Evolutionary conservation across 2,888 invertebrate species (phyloP).

Genomic region (Lomographa bimaculata): DNA sequence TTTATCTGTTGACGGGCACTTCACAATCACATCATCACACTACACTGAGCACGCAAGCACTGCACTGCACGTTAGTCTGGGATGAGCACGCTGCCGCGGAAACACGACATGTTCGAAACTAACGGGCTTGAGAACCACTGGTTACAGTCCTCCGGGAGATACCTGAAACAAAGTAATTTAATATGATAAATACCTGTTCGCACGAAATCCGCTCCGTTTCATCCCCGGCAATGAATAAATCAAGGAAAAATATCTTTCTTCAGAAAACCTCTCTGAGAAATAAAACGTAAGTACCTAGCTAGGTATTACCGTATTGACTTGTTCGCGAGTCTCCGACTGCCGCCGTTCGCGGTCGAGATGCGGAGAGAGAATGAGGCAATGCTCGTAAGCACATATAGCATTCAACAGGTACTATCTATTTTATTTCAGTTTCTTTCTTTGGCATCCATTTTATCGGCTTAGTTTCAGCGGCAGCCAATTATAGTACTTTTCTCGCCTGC

Average conservation of each 20-base stretch:
- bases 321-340: conserved; percentile 40
- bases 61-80: conserved; percentile 55
- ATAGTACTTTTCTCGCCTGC: neutral
- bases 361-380: conserved; percentile 55
- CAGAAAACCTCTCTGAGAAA: conserved; percentile 24
- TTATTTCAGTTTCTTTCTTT: conserved; percentile 47
- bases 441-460: conserved; percentile 3
- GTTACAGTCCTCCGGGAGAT: conserved; percentile 23
- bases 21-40: conserved; percentile 57
- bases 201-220: neutral
- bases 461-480: conserved; percentile 1
- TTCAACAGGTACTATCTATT: conserved; percentile 62
- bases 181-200: conserved; percentile 13
- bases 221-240: conserved; percentile 9
- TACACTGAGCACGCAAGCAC: conserved; percentile 41
- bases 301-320: conserved; percentile 28
- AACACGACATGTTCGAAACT: conserved; percentile 64
- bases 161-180: conserved; percentile 45
- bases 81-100: conserved; percentile 63
- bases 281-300: conserved; percentile 24
- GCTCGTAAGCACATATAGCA: conserved; percentile 38
- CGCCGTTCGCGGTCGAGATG: conserved; percentile 47
- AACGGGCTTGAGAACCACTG: conserved; percentile 31
- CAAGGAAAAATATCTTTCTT: conserved; percentile 15
- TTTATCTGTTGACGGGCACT: conserved; percentile 46